These are phyloP conservation scores for Acanthurus leucopareius DNA, from an alignment of 2,797 vertebrate species.

Conservation along the genomic window DNA sequence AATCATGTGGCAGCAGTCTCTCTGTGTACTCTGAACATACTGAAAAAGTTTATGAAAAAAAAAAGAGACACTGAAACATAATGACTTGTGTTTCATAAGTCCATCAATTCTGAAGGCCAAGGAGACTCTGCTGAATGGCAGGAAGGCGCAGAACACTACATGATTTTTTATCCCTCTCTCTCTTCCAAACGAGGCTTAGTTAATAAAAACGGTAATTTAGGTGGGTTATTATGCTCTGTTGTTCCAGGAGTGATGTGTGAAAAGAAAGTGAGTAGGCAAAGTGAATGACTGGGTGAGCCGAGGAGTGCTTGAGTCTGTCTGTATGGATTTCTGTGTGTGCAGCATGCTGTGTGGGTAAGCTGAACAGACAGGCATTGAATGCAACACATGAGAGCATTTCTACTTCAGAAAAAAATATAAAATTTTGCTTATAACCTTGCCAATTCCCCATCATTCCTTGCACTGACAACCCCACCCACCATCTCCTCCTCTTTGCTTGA, in stretches of 20 bases:
- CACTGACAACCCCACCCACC: neutral
- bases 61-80: constrained; percentile 35
- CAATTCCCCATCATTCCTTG: neutral
- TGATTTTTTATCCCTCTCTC: constrained; percentile 25
- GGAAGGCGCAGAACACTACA: constrained; percentile 21
- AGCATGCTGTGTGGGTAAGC: neutral
- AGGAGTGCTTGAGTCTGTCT: neutral
- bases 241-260: constrained; percentile 37
- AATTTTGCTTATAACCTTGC: neutral
- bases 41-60: constrained; percentile 37
- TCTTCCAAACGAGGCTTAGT: constrained; percentile 15
- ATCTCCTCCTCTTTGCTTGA: neutral
- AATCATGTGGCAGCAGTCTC: constrained; percentile 34
- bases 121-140: constrained; percentile 59
- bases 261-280: constrained; percentile 31
- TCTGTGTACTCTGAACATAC: constrained; percentile 20
- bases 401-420: neutral
- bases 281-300: constrained; percentile 22
- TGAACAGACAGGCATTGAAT: constrained; percentile 14
- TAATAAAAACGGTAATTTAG: constrained; percentile 25
- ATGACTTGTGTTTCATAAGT: constrained; percentile 56
- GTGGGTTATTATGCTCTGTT: constrained; percentile 37
- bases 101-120: constrained; percentile 58
- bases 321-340: constrained; percentile 24
- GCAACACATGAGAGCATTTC: neutral